Percentiles rank a stretch among this genome's conserved stretches.
Conservation (phyloP, 1,140 invertebrate genomes). For the Nasonia longicornis region DNA sequence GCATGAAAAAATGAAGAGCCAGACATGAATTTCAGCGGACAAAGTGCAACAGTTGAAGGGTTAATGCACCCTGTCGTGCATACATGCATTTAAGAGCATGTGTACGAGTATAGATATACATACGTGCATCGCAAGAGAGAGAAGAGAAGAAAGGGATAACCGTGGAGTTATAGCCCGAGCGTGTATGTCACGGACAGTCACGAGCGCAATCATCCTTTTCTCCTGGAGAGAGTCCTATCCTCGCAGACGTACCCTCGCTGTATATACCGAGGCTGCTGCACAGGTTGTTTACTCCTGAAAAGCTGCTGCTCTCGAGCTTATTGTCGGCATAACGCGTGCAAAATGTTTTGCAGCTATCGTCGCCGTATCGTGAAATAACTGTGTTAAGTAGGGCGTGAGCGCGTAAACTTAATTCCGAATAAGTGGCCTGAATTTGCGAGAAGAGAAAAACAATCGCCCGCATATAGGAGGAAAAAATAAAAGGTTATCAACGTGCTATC, state of each 20-base stretch:
- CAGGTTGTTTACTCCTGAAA: background rate
- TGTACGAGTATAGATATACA: conserved; percentile 37
- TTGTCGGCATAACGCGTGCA: background rate
- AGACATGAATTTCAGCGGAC: conserved; percentile 40
- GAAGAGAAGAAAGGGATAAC: conserved; percentile 41
- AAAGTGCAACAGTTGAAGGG: conserved; percentile 43
- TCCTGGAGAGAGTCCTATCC: conserved; percentile 7
- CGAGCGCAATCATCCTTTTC: conserved; percentile 55
- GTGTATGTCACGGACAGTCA: conserved; percentile 58
- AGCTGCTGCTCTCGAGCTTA: background rate
- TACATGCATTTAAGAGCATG: conserved; percentile 41
- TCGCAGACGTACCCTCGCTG: background rate
- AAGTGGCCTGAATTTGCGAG: too few species aligned
- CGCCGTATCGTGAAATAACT: too few species aligned
- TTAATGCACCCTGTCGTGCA: conserved; percentile 41
- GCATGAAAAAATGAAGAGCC: conserved; percentile 6
- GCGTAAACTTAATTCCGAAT: too few species aligned
- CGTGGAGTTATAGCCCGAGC: conserved; percentile 52
- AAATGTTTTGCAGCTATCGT: background rate
- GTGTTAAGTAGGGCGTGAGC: too few species aligned
- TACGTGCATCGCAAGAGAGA: background rate
- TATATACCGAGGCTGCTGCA: background rate
- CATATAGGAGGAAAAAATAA: background rate
- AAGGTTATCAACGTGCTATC: background rate
- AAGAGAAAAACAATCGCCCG: background rate